These are phyloP conservation scores for Myotis findleyi DNA, from an alignment of 2,797 vertebrate genomes.

Conservation along the genomic window DNA sequence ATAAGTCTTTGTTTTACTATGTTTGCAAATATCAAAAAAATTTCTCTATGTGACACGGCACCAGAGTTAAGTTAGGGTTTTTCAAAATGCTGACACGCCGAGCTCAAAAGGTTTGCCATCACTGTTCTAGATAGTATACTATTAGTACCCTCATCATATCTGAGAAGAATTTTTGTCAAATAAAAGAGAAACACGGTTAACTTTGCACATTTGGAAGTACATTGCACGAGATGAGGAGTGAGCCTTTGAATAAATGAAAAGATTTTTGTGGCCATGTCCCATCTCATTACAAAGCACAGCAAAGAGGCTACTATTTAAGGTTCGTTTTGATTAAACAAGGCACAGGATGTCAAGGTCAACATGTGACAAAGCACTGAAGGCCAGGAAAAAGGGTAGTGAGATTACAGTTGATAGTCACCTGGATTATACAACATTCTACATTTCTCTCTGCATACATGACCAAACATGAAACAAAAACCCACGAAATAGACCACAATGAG, in stretches of 20 bases:
- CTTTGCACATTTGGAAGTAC: not conserved
- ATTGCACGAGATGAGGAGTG: not conserved
- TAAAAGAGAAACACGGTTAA: conserved; percentile 10
- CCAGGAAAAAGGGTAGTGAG: not conserved
- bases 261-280: not conserved
- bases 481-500: not conserved
- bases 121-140: not conserved
- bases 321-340: not conserved
- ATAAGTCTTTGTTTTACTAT: too few species aligned
- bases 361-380: not conserved
- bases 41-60: too few species aligned
- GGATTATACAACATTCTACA: not conserved
- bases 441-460: not conserved
- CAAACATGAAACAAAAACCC: not conserved
- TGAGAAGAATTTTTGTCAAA: not conserved
- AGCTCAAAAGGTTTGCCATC: too few species aligned
- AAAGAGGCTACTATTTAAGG: not conserved
- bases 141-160: not conserved
- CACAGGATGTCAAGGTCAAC: not conserved
- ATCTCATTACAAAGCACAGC: not conserved
- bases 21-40: too few species aligned
- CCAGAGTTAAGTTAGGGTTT: too few species aligned
- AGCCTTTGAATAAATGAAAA: not conserved
- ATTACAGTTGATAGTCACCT: not conserved
- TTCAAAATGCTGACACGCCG: too few species aligned